Percentiles rank a stretch among this genome's conserved stretches.
These are phyloP conservation scores for Andricus quercusramuli DNA, from an alignment of 2,888 invertebrate genomes.

Conservation along the genomic window DNA sequence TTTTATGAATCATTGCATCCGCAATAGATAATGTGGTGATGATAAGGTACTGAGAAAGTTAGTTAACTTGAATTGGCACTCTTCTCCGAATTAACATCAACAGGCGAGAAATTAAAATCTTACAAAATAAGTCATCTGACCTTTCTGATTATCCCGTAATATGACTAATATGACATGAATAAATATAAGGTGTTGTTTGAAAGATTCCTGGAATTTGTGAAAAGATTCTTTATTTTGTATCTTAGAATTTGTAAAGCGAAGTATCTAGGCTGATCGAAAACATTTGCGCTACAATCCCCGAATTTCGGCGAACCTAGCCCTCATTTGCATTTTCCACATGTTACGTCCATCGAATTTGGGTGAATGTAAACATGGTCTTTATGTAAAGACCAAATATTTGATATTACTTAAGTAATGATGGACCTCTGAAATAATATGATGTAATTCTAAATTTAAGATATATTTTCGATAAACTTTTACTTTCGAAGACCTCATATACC, in stretches of 20 bases:
- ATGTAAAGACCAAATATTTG: too few relatives aligned
- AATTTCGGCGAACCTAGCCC: too few relatives aligned
- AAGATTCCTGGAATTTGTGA: not conserved
- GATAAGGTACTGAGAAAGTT: conserved; percentile 22
- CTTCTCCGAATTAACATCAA: conserved; percentile 7
- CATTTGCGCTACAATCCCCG: too few relatives aligned
- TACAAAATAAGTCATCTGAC: conserved; percentile 8
- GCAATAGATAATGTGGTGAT: not conserved
- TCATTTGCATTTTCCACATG: too few relatives aligned
- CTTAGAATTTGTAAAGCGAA: not conserved
- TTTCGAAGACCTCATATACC: too few relatives aligned
- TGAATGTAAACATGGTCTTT: too few relatives aligned
- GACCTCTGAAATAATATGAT: too few relatives aligned
- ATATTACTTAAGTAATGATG: too few relatives aligned
- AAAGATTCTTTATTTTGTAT: conserved; percentile 1
- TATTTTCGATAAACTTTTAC: too few relatives aligned
- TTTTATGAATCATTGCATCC: not conserved
- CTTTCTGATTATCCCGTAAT: conserved; percentile 7
- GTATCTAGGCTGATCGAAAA: too few relatives aligned
- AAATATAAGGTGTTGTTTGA: not conserved
- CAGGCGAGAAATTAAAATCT: not conserved
- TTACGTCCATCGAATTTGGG: too few relatives aligned
- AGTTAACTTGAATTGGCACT: not conserved
- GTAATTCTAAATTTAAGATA: too few relatives aligned
- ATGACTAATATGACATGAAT: conserved; percentile 1